Evolutionary conservation across 2,888 invertebrate species (phyloP), one percentile per base, ranked within the genome.

Genomic region (Perizoma flavofasciatum): DNA sequence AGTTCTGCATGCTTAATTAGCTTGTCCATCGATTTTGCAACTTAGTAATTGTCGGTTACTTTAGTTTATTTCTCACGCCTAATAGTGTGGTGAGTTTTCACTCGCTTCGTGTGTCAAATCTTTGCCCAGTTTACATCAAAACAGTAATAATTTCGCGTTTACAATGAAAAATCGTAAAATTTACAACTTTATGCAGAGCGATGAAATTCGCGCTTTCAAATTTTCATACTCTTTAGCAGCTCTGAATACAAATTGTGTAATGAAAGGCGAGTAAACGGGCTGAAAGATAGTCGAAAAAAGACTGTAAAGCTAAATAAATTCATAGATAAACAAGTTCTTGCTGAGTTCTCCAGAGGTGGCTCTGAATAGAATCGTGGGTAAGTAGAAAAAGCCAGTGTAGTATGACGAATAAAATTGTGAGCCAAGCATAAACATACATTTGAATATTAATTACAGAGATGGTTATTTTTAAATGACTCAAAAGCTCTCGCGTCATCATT

Each of bases 111-210:
- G 8, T 39, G 11, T 1, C 8, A 8, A 22, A 22, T 10, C 10
- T 11, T 5, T 35, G 6, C 58, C 62, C 71, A 66, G 65, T 74
- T 75, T 76, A 77, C 67, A 65, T 68, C 68, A 79, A 76, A 82
- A 77, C 68, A 62, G 68, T 71, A 71, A 78, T 79, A 77, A 74
- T 72, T 71, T 69, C 61, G 63, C 69, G 67, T 63, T 68, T 69
- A 77, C 73, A 77, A 79, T 76, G 78, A 76, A 78, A 79, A 81
- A 80, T 75, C 74, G 77, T 84, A 83, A 85, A 84, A 73, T 85
- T 83, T 81, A 83, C 73, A 75, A 69, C 67, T 70, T 62, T 69
- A 74, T 72, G 75, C 74, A 74, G 67, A 75, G 73, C 75, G 66
- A 72, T 74, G 77, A 77, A 72, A 74, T 69, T 53, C 73, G 69